Evolutionary conservation across 2,888 invertebrate genomes (phyloP).

Genomic region (Cacoxenus indagator): DNA sequence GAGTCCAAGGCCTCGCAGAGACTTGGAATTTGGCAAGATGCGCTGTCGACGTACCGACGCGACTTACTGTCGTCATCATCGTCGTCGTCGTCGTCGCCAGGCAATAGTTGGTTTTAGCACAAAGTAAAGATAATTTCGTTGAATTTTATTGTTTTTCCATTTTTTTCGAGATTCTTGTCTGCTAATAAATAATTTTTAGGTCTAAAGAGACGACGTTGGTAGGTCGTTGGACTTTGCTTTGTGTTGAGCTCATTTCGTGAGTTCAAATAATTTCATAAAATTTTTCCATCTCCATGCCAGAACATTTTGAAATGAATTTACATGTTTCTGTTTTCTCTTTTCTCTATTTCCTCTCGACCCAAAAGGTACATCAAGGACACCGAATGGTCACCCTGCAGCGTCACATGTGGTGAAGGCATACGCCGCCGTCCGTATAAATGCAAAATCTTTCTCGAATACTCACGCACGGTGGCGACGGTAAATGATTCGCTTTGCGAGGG

Average conservation of each 20-base stretch:
- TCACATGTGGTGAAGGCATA: slow-evolving; percentile 91
- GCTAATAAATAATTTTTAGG: slow-evolving; percentile 13
- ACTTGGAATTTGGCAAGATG: slow-evolving; percentile 34
- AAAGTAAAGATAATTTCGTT: slow-evolving; percentile 26
- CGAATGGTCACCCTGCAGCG: slow-evolving; percentile 93
- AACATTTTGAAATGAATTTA: background rate
- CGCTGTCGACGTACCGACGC: slow-evolving; percentile 58
- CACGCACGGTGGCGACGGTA: slow-evolving; percentile 87
- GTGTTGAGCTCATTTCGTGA: background rate
- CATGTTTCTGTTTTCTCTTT: background rate
- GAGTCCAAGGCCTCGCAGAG: slow-evolving; percentile 54
- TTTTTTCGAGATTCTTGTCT: background rate
- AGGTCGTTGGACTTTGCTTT: slow-evolving; percentile 7
- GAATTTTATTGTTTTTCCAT: background rate
- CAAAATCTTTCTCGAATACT: slow-evolving; percentile 94
- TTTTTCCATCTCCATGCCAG: too few species aligned
- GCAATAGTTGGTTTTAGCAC: slow-evolving; percentile 24
- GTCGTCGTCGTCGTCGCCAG: slow-evolving; percentile 6
- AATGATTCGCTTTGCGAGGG: slow-evolving; percentile 91
- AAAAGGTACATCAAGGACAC: slow-evolving; percentile 91
- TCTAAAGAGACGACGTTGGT: background rate
- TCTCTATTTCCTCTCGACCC: too few species aligned
- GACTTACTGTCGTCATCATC: slow-evolving; percentile 57
- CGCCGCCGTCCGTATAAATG: slow-evolving; percentile 91
- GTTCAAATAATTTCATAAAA: too few species aligned